These are phyloP conservation scores for Rhinoptilus africanus DNA, from an alignment of 2,113 vertebrate genomes.

Conservation along the genomic window DNA sequence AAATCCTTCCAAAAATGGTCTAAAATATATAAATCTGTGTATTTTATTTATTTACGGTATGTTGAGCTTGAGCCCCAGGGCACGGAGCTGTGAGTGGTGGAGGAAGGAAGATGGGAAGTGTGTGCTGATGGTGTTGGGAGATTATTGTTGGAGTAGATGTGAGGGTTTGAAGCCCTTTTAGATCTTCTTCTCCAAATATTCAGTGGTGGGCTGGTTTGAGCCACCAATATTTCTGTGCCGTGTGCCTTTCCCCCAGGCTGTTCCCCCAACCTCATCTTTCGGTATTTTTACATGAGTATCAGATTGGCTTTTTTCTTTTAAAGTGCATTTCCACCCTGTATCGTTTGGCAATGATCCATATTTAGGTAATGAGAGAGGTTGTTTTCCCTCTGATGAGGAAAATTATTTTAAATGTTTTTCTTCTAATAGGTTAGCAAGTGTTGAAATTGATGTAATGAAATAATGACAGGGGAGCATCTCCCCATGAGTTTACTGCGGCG, in stretches of 20 bases:
- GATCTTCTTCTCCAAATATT: neutral
- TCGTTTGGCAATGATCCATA: slow-evolving; percentile 26
- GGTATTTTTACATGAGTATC: neutral
- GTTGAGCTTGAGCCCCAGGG: neutral
- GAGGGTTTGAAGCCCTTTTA: neutral
- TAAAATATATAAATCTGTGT: neutral
- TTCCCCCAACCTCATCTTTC: neutral
- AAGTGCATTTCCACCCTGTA: neutral
- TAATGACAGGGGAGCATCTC: slow-evolving; percentile 61
- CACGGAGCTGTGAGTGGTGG: neutral
- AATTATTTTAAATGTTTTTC: slow-evolving; percentile 67
- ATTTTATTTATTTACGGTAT: neutral
- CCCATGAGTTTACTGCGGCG: slow-evolving; percentile 2
- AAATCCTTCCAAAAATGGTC: neutral
- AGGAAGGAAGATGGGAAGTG: neutral
- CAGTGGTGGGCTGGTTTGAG: neutral
- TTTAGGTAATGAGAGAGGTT: slow-evolving; percentile 63
- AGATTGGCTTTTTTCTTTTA: neutral
- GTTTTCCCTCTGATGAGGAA: slow-evolving; percentile 69
- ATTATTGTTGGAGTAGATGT: fast-evolving
- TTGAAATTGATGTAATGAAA: slow-evolving; percentile 68
- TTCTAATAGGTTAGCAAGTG: slow-evolving; percentile 67
- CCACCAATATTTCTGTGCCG: neutral
- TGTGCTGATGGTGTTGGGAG: neutral
- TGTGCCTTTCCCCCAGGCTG: neutral